phyloP scores from a whole-genome alignment of 1,140 invertebrate genomes.

The Alviniconcha marisindica region DNA sequence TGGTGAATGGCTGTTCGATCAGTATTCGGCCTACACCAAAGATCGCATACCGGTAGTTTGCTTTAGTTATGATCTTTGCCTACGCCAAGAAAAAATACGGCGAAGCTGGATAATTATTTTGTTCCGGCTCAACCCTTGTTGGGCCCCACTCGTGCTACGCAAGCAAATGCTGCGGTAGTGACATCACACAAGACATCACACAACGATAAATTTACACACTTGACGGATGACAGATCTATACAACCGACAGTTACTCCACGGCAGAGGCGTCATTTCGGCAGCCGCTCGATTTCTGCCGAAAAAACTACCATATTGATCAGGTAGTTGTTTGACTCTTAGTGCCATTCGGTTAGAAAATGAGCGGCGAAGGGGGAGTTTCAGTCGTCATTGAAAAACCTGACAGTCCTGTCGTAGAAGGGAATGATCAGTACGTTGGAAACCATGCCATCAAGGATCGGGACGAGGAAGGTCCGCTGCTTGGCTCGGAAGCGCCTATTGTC shows the following conservation, averaged over 20 bases:
- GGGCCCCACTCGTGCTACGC: not conserved
- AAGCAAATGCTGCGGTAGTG: slow-evolving; percentile 11
- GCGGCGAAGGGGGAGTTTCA: slow-evolving; percentile 37
- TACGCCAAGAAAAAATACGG: too few species aligned
- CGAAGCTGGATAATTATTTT: too few species aligned
- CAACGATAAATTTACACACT: slow-evolving; percentile 37
- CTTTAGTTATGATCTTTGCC: too few species aligned
- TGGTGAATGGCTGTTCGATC: too few species aligned
- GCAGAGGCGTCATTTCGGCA: slow-evolving; percentile 38
- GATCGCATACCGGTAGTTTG: too few species aligned
- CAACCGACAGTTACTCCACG: slow-evolving; percentile 33
- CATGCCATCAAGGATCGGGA: slow-evolving; percentile 53
- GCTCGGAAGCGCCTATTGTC: slow-evolving; percentile 50
- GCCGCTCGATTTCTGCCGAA: slow-evolving; percentile 38
- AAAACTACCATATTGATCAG: slow-evolving; percentile 36
- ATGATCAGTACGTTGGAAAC: slow-evolving; percentile 47
- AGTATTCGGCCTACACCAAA: too few species aligned
- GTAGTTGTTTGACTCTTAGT: slow-evolving; percentile 34
- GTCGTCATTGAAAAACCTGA: slow-evolving; percentile 40
- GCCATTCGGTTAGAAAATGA: slow-evolving; percentile 44
- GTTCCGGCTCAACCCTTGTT: not conserved
- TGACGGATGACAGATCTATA: slow-evolving; percentile 38
- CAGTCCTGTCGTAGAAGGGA: slow-evolving; percentile 53
- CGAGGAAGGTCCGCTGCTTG: slow-evolving; percentile 54
- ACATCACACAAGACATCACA: slow-evolving; percentile 31